Evolutionary conservation across 2,797 vertebrate genomes (phyloP).

Genomic region (Hybognathus amarus): DNA sequence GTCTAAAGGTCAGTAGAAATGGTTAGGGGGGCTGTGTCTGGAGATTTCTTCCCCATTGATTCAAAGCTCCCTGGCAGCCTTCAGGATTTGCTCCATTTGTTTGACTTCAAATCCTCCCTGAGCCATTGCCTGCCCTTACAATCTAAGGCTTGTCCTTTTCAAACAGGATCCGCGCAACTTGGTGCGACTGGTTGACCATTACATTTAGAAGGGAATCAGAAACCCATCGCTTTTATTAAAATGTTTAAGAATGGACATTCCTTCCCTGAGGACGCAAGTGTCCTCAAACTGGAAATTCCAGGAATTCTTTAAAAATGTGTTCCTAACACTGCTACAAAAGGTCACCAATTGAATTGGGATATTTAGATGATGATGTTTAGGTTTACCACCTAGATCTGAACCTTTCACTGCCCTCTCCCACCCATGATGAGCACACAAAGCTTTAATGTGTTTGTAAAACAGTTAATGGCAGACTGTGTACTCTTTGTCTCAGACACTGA

Average conservation of each 20-base stretch:
- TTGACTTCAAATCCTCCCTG: constrained; percentile 50
- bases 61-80: constrained; percentile 56
- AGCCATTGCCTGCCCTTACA: constrained; percentile 43
- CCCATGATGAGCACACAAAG: not conserved
- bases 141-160: constrained; percentile 44
- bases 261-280: not conserved
- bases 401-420: not conserved
- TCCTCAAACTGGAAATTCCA: constrained; percentile 11
- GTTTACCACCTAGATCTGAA: constrained; percentile 12
- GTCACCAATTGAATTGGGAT: not conserved
- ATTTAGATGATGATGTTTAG: not conserved
- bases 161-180: constrained; percentile 32
- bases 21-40: constrained; percentile 53
- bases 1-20: constrained; percentile 61
- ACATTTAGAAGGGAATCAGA: constrained; percentile 11
- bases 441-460: constrained; percentile 27
- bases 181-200: constrained; percentile 28
- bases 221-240: constrained; percentile 11
- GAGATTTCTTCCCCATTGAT: constrained; percentile 58
- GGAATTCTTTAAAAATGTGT: constrained; percentile 10
- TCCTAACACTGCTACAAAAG: constrained; percentile 5
- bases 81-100: constrained; percentile 53
- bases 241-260: constrained; percentile 12
- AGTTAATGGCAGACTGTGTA: constrained; percentile 35
- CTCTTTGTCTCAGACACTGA: not conserved